These are phyloP conservation scores for Rachycentron canadum DNA, from an alignment of 2,797 vertebrate genomes.

Conservation along the genomic window DNA sequence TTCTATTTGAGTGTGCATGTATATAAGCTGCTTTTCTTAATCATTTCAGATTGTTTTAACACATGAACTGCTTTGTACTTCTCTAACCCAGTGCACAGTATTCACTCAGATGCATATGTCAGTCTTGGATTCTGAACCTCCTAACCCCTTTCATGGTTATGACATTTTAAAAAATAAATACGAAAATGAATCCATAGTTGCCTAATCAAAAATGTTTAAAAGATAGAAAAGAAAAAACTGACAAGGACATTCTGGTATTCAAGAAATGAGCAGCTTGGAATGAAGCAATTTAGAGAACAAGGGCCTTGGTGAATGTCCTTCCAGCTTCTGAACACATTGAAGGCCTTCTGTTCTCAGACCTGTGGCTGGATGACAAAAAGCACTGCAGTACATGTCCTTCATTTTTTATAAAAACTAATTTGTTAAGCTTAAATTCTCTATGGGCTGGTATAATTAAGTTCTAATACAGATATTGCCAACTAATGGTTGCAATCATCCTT, in stretches of 20 bases:
- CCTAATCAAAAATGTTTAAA: constrained; percentile 23
- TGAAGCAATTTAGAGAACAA: constrained; percentile 27
- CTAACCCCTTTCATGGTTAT: constrained; percentile 35
- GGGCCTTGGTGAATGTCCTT: constrained; percentile 56
- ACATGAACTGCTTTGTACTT: constrained; percentile 63
- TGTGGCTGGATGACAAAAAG: constrained; percentile 54
- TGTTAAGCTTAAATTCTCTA: constrained; percentile 16
- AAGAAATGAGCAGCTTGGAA: constrained; percentile 49
- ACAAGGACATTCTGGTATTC: constrained; percentile 54
- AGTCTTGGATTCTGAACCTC: constrained; percentile 51
- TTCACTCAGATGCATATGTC: constrained; percentile 51
- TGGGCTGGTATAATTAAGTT: constrained; percentile 20
- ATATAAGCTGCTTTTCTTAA: constrained; percentile 60
- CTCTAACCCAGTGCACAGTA: constrained; percentile 63
- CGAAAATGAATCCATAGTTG: constrained; percentile 22
- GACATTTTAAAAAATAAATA: constrained; percentile 5
- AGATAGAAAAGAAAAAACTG: constrained; percentile 34
- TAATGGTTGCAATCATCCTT: constrained; percentile 12
- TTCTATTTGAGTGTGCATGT: constrained; percentile 71
- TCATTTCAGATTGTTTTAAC: constrained; percentile 69
- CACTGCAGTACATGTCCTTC: constrained; percentile 49
- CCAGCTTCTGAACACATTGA: constrained; percentile 38
- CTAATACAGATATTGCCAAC: not conserved
- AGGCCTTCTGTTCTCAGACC: constrained; percentile 42
- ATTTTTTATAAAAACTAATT: constrained; percentile 25